A percentile compares a stretch with the other conserved stretches of the same genome.
Evolutionary conservation across 92 coral and sea anemone species (phyloP).

Genomic region (Palythoa grandis): DNA sequence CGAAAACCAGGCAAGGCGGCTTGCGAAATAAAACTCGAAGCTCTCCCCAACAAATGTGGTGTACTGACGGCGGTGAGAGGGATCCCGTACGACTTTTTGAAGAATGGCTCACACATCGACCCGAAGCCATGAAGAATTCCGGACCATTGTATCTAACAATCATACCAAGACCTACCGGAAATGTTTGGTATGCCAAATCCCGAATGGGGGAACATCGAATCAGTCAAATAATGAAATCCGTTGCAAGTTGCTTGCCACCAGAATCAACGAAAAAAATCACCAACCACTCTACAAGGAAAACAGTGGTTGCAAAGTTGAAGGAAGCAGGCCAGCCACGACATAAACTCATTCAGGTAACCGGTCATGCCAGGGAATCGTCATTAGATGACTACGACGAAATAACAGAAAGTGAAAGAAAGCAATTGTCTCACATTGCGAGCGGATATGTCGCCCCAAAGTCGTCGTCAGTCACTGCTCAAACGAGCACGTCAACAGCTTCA

Average conservation of each 20-base stretch:
- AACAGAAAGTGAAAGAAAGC: conserved; percentile 51
- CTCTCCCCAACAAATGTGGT: conserved; percentile 58
- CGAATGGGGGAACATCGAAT: conserved; percentile 69
- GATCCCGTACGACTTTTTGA: conserved; percentile 59
- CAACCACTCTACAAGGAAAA: conserved; percentile 64
- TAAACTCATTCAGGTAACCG: conserved; percentile 65
- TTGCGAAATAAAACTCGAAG: conserved; percentile 30
- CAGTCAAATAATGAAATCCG: conserved; percentile 49
- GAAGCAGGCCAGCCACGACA: conserved; percentile 61
- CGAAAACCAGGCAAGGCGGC: conserved; percentile 29
- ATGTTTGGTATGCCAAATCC: conserved; percentile 61
- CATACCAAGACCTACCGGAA: neutral
- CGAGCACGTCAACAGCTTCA: conserved; percentile 7
- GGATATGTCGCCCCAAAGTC: conserved; percentile 38
- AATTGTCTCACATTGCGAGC: conserved; percentile 68
- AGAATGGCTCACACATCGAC: conserved; percentile 41
- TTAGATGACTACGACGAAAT: conserved; percentile 60
- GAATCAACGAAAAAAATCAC: conserved; percentile 45
- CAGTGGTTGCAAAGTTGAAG: conserved; percentile 62
- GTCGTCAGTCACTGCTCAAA: neutral
- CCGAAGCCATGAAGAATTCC: conserved; percentile 41
- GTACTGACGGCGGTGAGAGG: conserved; percentile 57
- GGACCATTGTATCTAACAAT: conserved; percentile 41
- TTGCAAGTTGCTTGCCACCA: conserved; percentile 50
- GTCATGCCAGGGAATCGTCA: conserved; percentile 73